phyloP scores from a whole-genome alignment of 2,797 vertebrate genomes.

The Avahi laniger region DNA sequence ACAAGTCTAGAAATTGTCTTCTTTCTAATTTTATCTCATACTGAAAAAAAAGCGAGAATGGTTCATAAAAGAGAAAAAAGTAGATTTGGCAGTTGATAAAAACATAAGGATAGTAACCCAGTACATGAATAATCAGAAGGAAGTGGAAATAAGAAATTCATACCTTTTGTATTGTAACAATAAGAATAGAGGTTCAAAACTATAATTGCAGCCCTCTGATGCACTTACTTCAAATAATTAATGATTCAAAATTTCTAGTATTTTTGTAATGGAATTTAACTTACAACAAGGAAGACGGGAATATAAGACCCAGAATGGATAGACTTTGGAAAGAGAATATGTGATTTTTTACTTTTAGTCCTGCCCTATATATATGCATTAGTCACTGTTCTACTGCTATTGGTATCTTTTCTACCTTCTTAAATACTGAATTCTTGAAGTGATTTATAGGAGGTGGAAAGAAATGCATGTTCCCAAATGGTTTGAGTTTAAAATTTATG shows the following conservation, averaged over 20 bases:
- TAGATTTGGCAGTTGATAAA: neutral
- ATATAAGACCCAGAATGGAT: neutral
- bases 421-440: neutral
- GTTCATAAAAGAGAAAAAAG: neutral
- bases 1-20: slow-evolving; percentile 19
- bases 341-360: neutral
- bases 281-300: neutral
- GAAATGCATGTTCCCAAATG: neutral
- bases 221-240: neutral
- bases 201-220: neutral
- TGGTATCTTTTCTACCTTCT: neutral
- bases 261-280: slow-evolving; percentile 39
- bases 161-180: neutral
- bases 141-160: neutral
- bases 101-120: neutral
- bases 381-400: neutral
- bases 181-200: neutral
- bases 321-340: neutral
- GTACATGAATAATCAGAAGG: neutral
- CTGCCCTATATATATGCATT: neutral
- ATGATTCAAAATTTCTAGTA: neutral
- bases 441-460: neutral
- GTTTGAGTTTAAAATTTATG: slow-evolving; percentile 33
- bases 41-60: neutral
- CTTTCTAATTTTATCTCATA: slow-evolving; percentile 18